phyloP scores from a whole-genome alignment of 1,140 invertebrate genomes.

The Dryas iulia region DNA sequence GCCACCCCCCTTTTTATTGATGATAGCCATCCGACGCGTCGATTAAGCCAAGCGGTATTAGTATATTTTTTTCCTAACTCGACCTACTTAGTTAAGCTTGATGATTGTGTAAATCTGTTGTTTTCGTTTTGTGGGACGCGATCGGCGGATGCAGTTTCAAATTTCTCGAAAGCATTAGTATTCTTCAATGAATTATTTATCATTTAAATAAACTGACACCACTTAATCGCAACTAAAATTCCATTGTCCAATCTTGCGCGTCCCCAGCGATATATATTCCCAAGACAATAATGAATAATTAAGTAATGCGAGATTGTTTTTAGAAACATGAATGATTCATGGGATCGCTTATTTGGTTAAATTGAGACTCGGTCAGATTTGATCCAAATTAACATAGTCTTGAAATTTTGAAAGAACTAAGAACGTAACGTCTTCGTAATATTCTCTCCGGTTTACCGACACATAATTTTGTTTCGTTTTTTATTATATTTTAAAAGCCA shows the following conservation, averaged over 20 bases:
- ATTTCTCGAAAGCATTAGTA: slow-evolving; percentile 67
- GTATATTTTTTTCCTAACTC: slow-evolving; percentile 54
- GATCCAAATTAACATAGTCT: slow-evolving; percentile 32
- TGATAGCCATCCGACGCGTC: slow-evolving; percentile 68
- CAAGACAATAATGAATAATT: slow-evolving; percentile 65
- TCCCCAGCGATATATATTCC: slow-evolving; percentile 61
- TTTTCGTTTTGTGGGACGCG: slow-evolving; percentile 37
- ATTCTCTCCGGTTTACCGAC: slow-evolving; percentile 28
- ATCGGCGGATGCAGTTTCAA: slow-evolving; percentile 48
- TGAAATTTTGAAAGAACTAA: slow-evolving; percentile 39
- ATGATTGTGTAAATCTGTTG: slow-evolving; percentile 38
- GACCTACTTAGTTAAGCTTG: slow-evolving; percentile 65
- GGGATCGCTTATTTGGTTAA: slow-evolving; percentile 52
- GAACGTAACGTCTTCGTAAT: slow-evolving; percentile 39
- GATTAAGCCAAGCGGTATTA: slow-evolving; percentile 71
- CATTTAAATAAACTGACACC: slow-evolving; percentile 65
- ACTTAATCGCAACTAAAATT: slow-evolving; percentile 68
- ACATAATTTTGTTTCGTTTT: slow-evolving; percentile 38
- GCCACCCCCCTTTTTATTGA: slow-evolving; percentile 71
- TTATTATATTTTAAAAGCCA: slow-evolving; percentile 43
- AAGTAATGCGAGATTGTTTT: slow-evolving; percentile 70
- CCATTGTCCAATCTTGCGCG: slow-evolving; percentile 70
- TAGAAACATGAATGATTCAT: slow-evolving; percentile 74
- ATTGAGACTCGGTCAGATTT: slow-evolving; percentile 41
- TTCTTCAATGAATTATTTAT: slow-evolving; percentile 70